Evolutionary conservation across 1,140 invertebrate species (phyloP).

Genomic region (Samia ricini): DNA sequence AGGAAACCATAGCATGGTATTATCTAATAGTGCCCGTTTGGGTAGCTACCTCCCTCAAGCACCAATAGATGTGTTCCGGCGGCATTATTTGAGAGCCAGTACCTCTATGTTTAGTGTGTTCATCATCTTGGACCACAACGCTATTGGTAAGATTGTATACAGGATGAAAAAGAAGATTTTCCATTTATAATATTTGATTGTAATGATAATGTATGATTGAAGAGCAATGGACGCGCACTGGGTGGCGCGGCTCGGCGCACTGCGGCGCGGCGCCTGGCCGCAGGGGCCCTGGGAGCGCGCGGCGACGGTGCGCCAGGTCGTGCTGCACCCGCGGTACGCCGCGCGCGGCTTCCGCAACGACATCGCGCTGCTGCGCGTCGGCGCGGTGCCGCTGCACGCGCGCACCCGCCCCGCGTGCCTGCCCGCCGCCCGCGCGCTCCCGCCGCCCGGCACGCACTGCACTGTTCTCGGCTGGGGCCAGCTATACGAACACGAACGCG

Average conservation of each 20-base stretch:
- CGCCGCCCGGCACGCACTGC: constrained; percentile 82
- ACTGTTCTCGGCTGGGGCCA: constrained; percentile 92
- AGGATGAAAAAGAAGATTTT: too few species aligned
- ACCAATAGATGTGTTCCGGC: too few species aligned
- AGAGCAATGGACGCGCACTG: constrained; percentile 87
- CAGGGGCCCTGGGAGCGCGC: constrained; percentile 86
- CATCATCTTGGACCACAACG: too few species aligned
- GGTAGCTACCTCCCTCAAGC: too few species aligned
- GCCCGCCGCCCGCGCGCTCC: constrained; percentile 72
- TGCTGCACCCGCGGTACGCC: constrained; percentile 87
- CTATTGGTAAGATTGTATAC: too few species aligned
- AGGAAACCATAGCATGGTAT: too few species aligned
- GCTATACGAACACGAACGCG: constrained; percentile 86
- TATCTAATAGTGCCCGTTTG: too few species aligned
- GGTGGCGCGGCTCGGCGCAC: constrained; percentile 87
- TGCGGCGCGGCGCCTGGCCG: constrained; percentile 84
- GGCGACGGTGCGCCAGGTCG: constrained; percentile 80
- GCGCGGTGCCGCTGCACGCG: constrained; percentile 68
- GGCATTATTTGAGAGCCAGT: too few species aligned
- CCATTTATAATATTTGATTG: not conserved
- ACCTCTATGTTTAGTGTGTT: too few species aligned
- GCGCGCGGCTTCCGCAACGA: constrained; percentile 90
- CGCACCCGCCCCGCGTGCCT: constrained; percentile 81
- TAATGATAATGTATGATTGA: not conserved
- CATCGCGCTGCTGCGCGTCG: constrained; percentile 87